Percentiles rank a stretch among this genome's conserved stretches.
phyloP scores from a whole-genome alignment of 2,888 invertebrate species.

The Drosophila fungiperda region DNA sequence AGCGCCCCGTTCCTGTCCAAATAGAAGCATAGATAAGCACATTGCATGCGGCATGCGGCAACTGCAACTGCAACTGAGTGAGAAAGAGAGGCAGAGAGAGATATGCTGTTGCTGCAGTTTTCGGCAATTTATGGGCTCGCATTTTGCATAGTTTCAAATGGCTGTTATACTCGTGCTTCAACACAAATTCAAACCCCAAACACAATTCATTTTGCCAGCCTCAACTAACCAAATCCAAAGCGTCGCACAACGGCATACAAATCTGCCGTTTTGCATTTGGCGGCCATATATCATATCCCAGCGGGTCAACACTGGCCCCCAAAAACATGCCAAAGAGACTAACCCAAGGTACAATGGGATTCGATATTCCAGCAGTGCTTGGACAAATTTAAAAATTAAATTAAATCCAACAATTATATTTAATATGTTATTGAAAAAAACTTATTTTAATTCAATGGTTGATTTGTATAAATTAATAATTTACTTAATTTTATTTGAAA shows the following conservation, averaged over 20 bases:
- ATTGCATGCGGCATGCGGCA: not conserved
- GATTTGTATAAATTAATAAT: not conserved
- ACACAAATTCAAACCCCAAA: conserved; percentile 56
- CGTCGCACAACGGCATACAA: conserved; percentile 62
- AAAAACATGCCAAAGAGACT: conserved; percentile 5
- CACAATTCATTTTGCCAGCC: conserved; percentile 60
- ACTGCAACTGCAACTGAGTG: not conserved
- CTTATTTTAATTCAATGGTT: not conserved
- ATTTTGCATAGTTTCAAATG: conserved; percentile 80
- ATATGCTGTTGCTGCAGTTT: conserved; percentile 42
- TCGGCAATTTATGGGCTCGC: conserved; percentile 62
- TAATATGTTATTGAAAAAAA: not conserved
- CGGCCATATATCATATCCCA: conserved; percentile 66
- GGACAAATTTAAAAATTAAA: not conserved
- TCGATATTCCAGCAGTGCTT: not conserved
- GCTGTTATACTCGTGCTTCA: conserved; percentile 56
- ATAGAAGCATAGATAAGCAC: conserved; percentile 41
- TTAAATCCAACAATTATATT: not conserved
- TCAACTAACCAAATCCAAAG: conserved; percentile 43
- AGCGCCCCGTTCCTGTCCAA: conserved; percentile 27
- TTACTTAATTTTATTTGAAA: not conserved
- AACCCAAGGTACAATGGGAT: conserved; percentile 35
- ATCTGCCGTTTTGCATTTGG: conserved; percentile 74
- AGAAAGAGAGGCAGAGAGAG: conserved; percentile 17
- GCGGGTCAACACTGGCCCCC: conserved; percentile 32